These are phyloP conservation scores for Drosophila eohydei DNA, from an alignment of 2,888 invertebrate species.

Conservation along the genomic window DNA sequence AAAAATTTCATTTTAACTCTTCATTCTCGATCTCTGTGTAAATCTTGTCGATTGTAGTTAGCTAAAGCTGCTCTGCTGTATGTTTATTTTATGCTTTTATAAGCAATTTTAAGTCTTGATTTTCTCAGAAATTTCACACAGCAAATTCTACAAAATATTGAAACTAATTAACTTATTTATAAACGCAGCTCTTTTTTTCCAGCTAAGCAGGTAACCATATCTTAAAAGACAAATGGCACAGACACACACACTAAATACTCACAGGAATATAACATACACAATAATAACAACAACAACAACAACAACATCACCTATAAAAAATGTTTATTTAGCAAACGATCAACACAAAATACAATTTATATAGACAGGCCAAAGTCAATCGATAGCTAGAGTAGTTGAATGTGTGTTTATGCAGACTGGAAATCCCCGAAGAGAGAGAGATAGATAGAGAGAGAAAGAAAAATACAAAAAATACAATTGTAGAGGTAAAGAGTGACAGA, in stretches of 20 bases:
- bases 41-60: neutral
- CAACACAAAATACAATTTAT: conserved; percentile 77
- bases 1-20: neutral
- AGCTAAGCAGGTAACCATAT: conserved; percentile 7
- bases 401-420: conserved; percentile 58
- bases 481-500: neutral
- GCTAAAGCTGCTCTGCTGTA: neutral
- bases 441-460: conserved; percentile 27
- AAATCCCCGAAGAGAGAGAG: conserved; percentile 60
- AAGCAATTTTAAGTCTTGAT: neutral
- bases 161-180: conserved; percentile 2
- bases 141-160: conserved; percentile 5
- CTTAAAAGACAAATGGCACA: conserved; percentile 41
- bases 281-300: conserved; percentile 20
- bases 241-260: conserved; percentile 11
- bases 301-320: conserved; percentile 48
- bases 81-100: neutral
- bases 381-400: conserved; percentile 33
- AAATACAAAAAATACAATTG: conserved; percentile 19
- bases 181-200: conserved; percentile 2
- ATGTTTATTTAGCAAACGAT: conserved; percentile 79
- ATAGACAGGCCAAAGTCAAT: conserved; percentile 79
- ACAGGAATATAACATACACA: conserved; percentile 27
- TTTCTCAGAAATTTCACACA: conserved; percentile 4
- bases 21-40: neutral